Base-by-base conservation (phyloP, 1,140 invertebrate species). In the Littorina saxatilis region DNA sequence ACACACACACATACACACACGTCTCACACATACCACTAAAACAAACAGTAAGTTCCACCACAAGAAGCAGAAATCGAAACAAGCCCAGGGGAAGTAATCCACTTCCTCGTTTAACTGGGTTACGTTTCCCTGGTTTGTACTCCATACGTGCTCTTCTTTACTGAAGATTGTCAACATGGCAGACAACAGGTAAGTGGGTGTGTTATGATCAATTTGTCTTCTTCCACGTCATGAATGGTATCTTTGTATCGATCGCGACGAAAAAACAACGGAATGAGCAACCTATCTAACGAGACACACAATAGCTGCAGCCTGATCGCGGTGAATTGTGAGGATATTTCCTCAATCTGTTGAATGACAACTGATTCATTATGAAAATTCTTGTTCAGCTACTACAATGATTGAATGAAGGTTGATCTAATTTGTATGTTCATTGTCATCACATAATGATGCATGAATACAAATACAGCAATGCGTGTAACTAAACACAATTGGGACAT, bases 121-220 rank as follows among this genome's bases (percentile, higher is more conserved):
- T n/a, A n/a, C n/a, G n/a, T n/a, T n/a, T 52, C 50, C 11, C 50
- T 11, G 50, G 11, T 13, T 13, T 23, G 11, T 52, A 11, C 23
- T 52, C 11, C 11, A 13, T 52, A 29, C 20, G 7, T 61, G 27
- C 58, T 61, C 27, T 29, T 29, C 58, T 11, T 61, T 23, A 23
- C 58, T 61, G 58, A 73, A 73, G 70, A 73, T 39, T 43, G 0
- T 39, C 70, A 73, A 73, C 11, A 73, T 73, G 70, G 70, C 70
- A 43, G 70, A 73, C 70, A 73, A 73, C 70, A 73, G 70, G 70
- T 73, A 40, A 73, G 70, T 73, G 70, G 70, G 70, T 73, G 70
- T 73, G 70, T 73, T 43, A 7, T n/a, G n/a, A 43, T 43, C 17
- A 37, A 73, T 40, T 15, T 73, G 70, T 40, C 13, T 7, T 20